These are phyloP conservation scores for Varanus komodoensis DNA, from an alignment of 2,113 vertebrate species.

Conservation along the genomic window DNA sequence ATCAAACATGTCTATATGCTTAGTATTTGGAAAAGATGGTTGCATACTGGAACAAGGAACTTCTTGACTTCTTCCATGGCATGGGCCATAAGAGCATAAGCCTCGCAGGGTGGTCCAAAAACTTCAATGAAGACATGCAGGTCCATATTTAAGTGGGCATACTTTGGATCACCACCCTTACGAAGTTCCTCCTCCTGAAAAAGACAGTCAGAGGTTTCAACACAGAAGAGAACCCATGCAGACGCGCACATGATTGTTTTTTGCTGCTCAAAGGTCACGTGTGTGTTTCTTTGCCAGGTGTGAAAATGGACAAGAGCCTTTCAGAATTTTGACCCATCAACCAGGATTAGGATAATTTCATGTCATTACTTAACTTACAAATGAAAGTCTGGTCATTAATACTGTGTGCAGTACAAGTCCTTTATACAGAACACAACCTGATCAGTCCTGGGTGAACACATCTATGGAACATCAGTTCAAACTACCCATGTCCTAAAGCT, in stretches of 20 bases:
- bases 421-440: not conserved
- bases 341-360: not conserved
- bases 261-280: not conserved
- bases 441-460: not conserved
- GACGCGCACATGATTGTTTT: not conserved
- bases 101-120: constrained; percentile 93
- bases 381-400: not conserved
- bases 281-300: not conserved
- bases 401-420: too few relatives aligned
- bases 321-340: not conserved
- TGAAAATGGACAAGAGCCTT: not conserved
- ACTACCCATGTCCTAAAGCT: not conserved
- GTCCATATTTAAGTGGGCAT: constrained; percentile 94
- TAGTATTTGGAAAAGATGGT: not conserved
- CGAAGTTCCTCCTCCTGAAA: constrained; percentile 93
- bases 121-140: constrained; percentile 97
- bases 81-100: constrained; percentile 95
- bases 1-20: not conserved
- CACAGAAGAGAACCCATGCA: not conserved
- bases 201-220: not conserved
- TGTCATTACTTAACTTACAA: not conserved
- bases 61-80: constrained; percentile 99
- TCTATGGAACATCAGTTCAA: not conserved
- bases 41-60: constrained; percentile 92
- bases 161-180: constrained; percentile 94